Conservation (phyloP, 2,797 vertebrate species). For the Corythornis leucogaster region DNA sequence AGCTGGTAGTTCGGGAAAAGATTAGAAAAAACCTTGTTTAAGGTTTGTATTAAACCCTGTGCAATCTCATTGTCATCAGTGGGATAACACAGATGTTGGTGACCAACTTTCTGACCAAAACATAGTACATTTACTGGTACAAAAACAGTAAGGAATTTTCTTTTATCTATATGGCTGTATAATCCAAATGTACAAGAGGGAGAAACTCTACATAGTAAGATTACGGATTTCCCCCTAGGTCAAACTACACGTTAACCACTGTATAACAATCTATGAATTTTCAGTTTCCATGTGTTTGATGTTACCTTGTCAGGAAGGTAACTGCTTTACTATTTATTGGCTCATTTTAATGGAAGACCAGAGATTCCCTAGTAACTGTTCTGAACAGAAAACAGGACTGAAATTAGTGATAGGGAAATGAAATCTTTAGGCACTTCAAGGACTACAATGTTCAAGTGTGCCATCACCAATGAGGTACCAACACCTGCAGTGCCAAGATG, state of each 20-base stretch:
- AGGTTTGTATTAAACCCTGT: background rate
- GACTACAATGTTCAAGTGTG: slow-evolving; percentile 74
- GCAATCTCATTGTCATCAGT: background rate
- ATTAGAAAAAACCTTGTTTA: too few species aligned
- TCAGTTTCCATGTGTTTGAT: background rate
- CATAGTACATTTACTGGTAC: background rate
- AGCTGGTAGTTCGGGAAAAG: background rate
- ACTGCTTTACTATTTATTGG: slow-evolving; percentile 40
- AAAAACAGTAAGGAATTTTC: background rate
- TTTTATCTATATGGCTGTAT: background rate
- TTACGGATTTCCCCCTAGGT: background rate
- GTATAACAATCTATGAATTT: background rate
- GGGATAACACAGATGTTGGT: background rate
- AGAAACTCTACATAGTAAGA: background rate
- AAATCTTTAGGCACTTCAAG: slow-evolving; percentile 79
- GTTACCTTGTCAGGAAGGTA: slow-evolving; percentile 13
- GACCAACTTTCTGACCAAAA: background rate
- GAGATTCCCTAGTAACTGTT: slow-evolving; percentile 65
- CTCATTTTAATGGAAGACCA: slow-evolving; percentile 74
- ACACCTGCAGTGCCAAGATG: slow-evolving; percentile 43
- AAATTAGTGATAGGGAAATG: slow-evolving; percentile 47
- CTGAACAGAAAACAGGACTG: slow-evolving; percentile 66
- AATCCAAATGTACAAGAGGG: background rate
- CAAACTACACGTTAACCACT: background rate
- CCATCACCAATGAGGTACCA: slow-evolving; percentile 72